Evolutionary conservation across 2,888 invertebrate species (phyloP).

Genomic region (Yponomeuta malinellus): DNA sequence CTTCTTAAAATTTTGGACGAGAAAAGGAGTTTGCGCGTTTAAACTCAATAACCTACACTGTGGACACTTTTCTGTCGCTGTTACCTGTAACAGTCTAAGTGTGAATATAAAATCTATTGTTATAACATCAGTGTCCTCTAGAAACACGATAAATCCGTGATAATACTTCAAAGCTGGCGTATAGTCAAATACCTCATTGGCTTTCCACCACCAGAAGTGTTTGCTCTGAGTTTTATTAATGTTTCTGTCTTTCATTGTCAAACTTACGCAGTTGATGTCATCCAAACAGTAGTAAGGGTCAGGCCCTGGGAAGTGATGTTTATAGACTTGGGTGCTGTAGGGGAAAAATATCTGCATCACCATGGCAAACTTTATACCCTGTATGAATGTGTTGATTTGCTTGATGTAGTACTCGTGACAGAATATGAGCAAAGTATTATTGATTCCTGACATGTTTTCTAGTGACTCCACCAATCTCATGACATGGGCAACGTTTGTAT

Average conservation of each 20-base stretch:
- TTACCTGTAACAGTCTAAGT: neutral
- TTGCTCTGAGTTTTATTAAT: neutral
- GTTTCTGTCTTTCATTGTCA: neutral
- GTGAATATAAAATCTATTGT: slow-evolving; percentile 17
- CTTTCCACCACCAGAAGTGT: slow-evolving; percentile 18
- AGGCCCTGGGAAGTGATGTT: neutral
- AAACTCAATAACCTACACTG: neutral
- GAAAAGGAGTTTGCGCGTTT: neutral
- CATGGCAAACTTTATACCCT: slow-evolving; percentile 27
- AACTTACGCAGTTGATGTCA: neutral
- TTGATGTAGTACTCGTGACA: slow-evolving; percentile 28
- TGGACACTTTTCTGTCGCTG: neutral
- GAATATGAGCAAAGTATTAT: slow-evolving; percentile 35
- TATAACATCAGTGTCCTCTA: slow-evolving; percentile 17
- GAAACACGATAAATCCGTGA: slow-evolving; percentile 25
- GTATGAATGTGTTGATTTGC: slow-evolving; percentile 24
- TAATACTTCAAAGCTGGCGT: slow-evolving; percentile 35
- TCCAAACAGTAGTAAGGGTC: neutral
- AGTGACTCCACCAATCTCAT: neutral
- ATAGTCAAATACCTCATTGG: slow-evolving; percentile 25
- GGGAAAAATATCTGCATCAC: slow-evolving; percentile 41
- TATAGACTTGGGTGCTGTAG: slow-evolving; percentile 23
- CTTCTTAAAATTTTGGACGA: no score
- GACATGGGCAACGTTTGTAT: neutral
- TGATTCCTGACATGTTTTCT: slow-evolving; percentile 29